Evolutionary conservation across 1,140 invertebrate genomes (phyloP).

Genomic region (Zaprionus kolodkinae): DNA sequence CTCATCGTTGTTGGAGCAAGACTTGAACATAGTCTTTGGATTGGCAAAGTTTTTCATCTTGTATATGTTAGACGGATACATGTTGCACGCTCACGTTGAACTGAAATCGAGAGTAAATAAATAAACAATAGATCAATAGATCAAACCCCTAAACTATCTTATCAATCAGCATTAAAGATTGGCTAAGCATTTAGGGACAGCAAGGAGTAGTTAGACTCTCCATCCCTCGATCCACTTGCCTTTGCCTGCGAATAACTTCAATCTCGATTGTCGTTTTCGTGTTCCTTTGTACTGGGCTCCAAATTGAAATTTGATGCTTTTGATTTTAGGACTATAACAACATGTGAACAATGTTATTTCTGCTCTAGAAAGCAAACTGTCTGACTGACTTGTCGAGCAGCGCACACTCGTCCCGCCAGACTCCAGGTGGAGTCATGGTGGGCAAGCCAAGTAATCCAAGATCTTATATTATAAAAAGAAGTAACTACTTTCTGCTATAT

Average conservation of each 20-base stretch:
- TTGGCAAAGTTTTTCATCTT: conserved; percentile 70
- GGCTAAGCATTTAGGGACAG: no score
- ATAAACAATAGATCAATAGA: no score
- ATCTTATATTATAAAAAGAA: no score
- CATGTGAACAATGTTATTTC: conserved; percentile 37
- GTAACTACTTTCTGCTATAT: no score
- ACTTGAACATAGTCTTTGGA: conserved; percentile 58
- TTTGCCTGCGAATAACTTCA: conserved; percentile 23
- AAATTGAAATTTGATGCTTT: conserved; percentile 44
- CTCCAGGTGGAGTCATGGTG: not conserved
- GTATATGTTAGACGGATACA: conserved; percentile 62
- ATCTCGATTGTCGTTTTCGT: conserved; percentile 36
- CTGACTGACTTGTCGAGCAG: conserved; percentile 11
- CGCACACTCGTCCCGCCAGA: not conserved
- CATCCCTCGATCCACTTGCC: no score
- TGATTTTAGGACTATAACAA: conserved; percentile 47
- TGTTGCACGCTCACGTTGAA: conserved; percentile 30
- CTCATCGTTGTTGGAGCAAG: conserved; percentile 52
- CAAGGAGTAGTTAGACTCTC: no score
- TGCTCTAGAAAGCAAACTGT: conserved; percentile 25
- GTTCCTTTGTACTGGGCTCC: conserved; percentile 37
- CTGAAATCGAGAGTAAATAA: conserved; percentile 4
- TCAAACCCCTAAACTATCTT: no score
- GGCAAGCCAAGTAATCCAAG: no score
- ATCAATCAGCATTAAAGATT: not conserved